Percentiles rank a stretch among this genome's conserved stretches.
These are phyloP conservation scores for Gymnorhina tibicen DNA, from an alignment of 2,113 vertebrate genomes.

Conservation along the genomic window DNA sequence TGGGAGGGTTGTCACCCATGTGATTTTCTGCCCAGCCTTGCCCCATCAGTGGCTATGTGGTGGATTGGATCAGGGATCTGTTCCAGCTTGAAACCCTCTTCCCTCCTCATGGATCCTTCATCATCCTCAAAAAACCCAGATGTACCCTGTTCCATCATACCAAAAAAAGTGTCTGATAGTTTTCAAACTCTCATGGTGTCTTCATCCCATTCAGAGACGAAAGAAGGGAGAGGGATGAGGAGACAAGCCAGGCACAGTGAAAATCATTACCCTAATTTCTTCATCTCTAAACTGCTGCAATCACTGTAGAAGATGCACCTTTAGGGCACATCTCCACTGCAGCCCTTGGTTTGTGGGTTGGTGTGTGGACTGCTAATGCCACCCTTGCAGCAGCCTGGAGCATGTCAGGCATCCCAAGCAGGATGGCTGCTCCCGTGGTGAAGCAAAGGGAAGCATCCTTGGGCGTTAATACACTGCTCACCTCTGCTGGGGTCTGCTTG, in stretches of 20 bases:
- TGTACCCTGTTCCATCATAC: neutral
- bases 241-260: neutral
- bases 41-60: neutral
- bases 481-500: neutral
- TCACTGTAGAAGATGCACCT: neutral
- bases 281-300: neutral
- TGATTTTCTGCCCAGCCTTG: neutral
- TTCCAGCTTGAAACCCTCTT: neutral
- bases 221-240: neutral
- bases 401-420: neutral
- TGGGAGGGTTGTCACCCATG: fast-evolving
- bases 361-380: neutral
- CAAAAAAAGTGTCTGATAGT: neutral
- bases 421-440: neutral
- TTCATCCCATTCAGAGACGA: neutral
- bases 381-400: neutral
- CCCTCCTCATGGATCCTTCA: neutral
- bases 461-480: neutral
- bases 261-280: neutral
- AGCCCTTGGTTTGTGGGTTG: neutral
- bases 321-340: neutral
- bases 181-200: neutral
- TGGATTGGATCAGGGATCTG: neutral
- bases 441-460: neutral
- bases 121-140: neutral